Evolutionary conservation across 2,113 vertebrate genomes (phyloP).

Genomic region (Lutjanus erythropterus): DNA sequence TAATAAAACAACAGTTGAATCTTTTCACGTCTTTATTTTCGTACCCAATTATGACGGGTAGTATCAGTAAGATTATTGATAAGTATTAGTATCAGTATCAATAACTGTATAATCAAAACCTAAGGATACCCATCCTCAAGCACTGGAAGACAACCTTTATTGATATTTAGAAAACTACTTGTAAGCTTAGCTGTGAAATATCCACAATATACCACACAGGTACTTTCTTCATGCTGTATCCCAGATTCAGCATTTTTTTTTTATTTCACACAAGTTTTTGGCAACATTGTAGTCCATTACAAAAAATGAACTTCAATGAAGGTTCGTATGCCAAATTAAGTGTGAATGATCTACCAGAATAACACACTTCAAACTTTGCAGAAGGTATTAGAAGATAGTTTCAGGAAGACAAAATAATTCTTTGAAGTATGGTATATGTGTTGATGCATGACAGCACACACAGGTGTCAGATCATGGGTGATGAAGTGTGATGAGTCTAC

Average conservation of each 20-base stretch:
- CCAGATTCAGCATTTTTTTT: neutral
- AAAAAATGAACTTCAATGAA: neutral
- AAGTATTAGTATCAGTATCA: too few species aligned
- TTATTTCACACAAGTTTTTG: neutral
- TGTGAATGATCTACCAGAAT: neutral
- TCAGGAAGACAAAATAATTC: neutral
- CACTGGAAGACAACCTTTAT: neutral
- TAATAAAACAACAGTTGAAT: too few species aligned
- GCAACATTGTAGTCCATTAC: neutral
- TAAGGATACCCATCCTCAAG: too few species aligned
- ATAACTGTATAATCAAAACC: too few species aligned
- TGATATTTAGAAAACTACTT: neutral
- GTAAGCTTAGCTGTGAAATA: neutral
- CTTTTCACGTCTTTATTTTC: too few species aligned
- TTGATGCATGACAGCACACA: conserved; percentile 5
- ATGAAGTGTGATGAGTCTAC: conserved; percentile 2
- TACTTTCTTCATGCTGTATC: too few species aligned
- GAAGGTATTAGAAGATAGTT: neutral
- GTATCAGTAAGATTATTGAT: too few species aligned
- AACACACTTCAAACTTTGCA: neutral
- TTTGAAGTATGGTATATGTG: neutral
- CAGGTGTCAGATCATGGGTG: neutral
- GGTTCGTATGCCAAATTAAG: neutral
- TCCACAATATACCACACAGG: neutral
- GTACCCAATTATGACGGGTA: too few species aligned